A percentile compares a stretch with the other conserved stretches of the same genome.
Conservation (phyloP, 2,113 vertebrate species). For the Mandrillus leucophaeus region DNA sequence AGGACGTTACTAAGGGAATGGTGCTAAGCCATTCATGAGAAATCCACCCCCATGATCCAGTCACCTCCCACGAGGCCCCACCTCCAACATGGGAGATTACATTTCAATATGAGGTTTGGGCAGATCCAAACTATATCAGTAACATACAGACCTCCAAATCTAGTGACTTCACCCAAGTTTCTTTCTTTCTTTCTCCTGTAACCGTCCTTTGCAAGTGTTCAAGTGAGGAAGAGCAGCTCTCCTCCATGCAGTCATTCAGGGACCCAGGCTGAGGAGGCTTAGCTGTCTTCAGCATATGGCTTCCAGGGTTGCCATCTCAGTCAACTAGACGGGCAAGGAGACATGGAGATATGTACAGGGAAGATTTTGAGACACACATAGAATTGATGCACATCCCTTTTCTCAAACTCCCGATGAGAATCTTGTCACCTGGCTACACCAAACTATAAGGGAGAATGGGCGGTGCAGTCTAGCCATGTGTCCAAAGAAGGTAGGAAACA, state of each 20-base stretch:
- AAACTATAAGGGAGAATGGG: neutral
- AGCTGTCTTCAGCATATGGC: neutral
- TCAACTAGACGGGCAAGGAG: too few species aligned
- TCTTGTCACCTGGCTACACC: neutral
- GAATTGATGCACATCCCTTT: too few species aligned
- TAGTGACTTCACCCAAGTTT: neutral
- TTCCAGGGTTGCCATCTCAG: neutral
- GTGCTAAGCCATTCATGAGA: too few species aligned
- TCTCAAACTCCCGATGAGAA: neutral
- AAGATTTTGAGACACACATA: neutral
- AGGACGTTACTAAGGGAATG: too few species aligned
- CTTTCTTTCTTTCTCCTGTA: neutral
- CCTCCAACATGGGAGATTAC: too few species aligned
- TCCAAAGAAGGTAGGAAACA: neutral
- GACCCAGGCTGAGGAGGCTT: neutral
- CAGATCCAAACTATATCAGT: too few species aligned
- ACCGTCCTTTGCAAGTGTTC: too few species aligned
- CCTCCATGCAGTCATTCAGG: neutral
- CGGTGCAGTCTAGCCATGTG: neutral
- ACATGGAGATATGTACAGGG: fast-evolving
- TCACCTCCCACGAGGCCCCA: too few species aligned
- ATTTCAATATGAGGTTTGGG: too few species aligned
- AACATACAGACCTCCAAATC: neutral
- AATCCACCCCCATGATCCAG: too few species aligned
- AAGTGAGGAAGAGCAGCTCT: fast-evolving